phyloP scores from a whole-genome alignment of 2,113 vertebrate species.

The Albula glossodonta region DNA sequence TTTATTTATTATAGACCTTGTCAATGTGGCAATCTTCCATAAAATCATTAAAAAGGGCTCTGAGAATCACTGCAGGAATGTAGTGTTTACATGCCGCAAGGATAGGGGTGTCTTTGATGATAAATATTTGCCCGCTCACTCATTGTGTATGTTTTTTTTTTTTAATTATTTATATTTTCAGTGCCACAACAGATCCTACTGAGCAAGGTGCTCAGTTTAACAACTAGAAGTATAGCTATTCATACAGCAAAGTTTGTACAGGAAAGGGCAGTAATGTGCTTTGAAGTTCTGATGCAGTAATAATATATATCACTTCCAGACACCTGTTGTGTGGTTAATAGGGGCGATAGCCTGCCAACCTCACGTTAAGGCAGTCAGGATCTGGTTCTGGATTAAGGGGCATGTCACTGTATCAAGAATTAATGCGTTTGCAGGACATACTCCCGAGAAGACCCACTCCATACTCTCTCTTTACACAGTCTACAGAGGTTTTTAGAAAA shows the following conservation, averaged over 20 bases:
- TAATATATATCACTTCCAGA: constrained; percentile 67
- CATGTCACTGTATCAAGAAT: not conserved
- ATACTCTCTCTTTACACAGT: too few species aligned
- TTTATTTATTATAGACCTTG: constrained; percentile 81
- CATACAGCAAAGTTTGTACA: constrained; percentile 54
- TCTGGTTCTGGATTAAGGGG: not conserved
- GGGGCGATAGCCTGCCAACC: not conserved
- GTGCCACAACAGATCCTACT: constrained; percentile 61
- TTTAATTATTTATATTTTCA: constrained; percentile 53
- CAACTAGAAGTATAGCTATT: constrained; percentile 71
- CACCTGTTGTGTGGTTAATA: constrained; percentile 35
- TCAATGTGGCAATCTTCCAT: constrained; percentile 80
- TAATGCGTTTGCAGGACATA: not conserved
- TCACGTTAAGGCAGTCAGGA: not conserved
- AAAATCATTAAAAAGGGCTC: constrained; percentile 72
- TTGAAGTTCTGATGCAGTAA: constrained; percentile 57
- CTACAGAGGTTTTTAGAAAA: too few species aligned
- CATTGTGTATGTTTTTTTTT: constrained; percentile 54
- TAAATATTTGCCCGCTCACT: constrained; percentile 50
- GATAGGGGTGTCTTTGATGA: constrained; percentile 76
- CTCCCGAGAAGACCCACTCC: not conserved
- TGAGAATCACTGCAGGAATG: constrained; percentile 65
- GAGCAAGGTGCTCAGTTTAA: constrained; percentile 64
- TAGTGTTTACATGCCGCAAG: constrained; percentile 69
- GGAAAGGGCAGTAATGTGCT: constrained; percentile 61